Base-by-base conservation (phyloP, 2,888 invertebrate genomes). In the Latrodectus hesperus region DNA sequence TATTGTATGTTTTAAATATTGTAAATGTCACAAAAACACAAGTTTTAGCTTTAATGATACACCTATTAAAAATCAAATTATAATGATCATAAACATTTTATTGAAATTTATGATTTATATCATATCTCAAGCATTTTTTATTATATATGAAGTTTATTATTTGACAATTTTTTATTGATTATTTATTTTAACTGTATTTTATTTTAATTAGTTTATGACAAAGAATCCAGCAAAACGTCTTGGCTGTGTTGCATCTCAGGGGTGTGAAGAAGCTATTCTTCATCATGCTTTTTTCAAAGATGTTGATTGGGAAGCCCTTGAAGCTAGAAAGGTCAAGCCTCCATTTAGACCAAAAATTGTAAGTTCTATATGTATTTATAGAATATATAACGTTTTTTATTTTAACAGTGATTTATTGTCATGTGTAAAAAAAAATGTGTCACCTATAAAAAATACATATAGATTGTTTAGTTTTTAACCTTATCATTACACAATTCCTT, bases 281-380 rank as follows among this genome's bases (percentile, higher is more conserved):
- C 94, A 94, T 91, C 99, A 98, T 94, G 94, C 95, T 82, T 98
- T 98, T 94, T 96, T 94, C 94, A 95, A 95, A 92, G 97, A 98
- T 92, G 95, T 99, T 92, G 98, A 99, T 93, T 99, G 99, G 99
- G 96, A 96, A 91, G 97, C 97, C 90, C 94, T 99, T 90, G 97
- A 97, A 93, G 95, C 94, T 91, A 94, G 98, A 89, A 95, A 95
- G 92, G 96, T 99, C 90, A 97, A 97, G 92, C 98, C 99, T 91
- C 99, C 99, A 91, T 99, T 99, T 94, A 96, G 96, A 92, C 99
- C 99, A 91, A 98, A 98, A 95, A 97, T 98, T 93, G 98, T 98
- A 93, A 94, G 95, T 94, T 9, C 14, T 64, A 38, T 38, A 4
- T 38, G 4, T 38, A 38, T 38, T 38, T 38, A 4, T 38, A 16